Evolutionary conservation across 2,113 vertebrate species (phyloP).

Genomic region (Caracal caracal): DNA sequence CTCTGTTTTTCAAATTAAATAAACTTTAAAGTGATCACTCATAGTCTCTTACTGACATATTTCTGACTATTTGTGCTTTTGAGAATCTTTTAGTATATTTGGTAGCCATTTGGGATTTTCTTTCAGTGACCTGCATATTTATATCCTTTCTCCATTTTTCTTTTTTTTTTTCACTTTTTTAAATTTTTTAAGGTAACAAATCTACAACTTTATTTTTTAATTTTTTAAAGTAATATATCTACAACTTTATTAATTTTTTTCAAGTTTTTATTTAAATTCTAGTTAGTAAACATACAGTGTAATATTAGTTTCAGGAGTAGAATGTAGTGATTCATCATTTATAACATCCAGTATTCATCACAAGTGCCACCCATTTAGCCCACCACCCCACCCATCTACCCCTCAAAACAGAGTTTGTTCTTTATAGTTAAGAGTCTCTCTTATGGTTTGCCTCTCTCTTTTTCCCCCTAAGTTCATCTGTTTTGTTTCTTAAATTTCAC

Average conservation of each 20-base stretch:
- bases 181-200: background rate
- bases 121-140: background rate
- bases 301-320: background rate
- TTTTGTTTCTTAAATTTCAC: background rate
- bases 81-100: background rate
- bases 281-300: background rate
- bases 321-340: background rate
- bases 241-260: background rate
- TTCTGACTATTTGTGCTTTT: slow-evolving; percentile 18
- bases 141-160: background rate
- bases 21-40: background rate
- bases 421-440: background rate
- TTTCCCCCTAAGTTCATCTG: background rate
- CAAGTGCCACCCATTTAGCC: background rate
- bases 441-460: background rate
- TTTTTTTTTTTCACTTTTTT: background rate
- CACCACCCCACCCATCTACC: background rate
- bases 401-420: background rate
- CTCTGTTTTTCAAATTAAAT: no score
- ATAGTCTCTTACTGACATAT: background rate
- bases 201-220: background rate
- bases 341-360: background rate
- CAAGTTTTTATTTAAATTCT: background rate
- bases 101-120: background rate
- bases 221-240: background rate